These are phyloP conservation scores for Stichopus horrens DNA, from an alignment of 53 echinoderm and acorn worm genomes.

Conservation along the genomic window DNA sequence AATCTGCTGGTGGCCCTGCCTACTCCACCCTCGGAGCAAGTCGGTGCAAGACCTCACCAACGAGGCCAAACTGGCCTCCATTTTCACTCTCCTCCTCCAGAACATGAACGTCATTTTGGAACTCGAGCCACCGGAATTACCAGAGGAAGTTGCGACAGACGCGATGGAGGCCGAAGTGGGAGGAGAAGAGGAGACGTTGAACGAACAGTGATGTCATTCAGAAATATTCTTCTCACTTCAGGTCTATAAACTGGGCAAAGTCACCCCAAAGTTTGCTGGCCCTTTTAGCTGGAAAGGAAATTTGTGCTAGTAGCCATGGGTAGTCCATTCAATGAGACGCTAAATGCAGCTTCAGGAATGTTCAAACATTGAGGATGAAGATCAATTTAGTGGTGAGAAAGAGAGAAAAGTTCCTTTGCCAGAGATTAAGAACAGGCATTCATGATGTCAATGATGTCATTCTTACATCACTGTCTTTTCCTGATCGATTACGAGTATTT, in stretches of 20 bases:
- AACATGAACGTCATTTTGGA: conserved; percentile 13
- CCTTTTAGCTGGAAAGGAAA: too few relatives aligned
- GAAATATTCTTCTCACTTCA: not conserved
- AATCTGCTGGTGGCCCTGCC: conserved; percentile 81
- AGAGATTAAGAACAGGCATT: too few relatives aligned
- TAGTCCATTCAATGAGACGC: too few relatives aligned
- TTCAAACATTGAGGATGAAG: too few relatives aligned
- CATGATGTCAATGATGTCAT: too few relatives aligned
- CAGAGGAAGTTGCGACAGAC: not conserved
- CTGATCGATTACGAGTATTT: too few relatives aligned
- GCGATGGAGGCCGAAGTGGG: not conserved
- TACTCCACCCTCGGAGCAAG: conserved; percentile 76
- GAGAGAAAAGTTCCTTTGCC: too few relatives aligned
- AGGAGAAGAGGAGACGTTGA: not conserved
- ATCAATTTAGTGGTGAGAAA: too few relatives aligned
- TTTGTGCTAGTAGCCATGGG: too few relatives aligned
- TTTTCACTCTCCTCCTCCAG: conserved; percentile 39
- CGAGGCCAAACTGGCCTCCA: conserved; percentile 63
- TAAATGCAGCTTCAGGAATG: too few relatives aligned
- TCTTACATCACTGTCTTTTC: too few relatives aligned
- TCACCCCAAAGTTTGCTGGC: too few relatives aligned
- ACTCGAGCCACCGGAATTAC: not conserved
- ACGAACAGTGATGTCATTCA: not conserved
- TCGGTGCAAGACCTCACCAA: conserved; percentile 73
- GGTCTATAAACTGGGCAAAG: not conserved